Conservation (phyloP, 2,113 vertebrate species). For the Petaurus breviceps region DNA sequence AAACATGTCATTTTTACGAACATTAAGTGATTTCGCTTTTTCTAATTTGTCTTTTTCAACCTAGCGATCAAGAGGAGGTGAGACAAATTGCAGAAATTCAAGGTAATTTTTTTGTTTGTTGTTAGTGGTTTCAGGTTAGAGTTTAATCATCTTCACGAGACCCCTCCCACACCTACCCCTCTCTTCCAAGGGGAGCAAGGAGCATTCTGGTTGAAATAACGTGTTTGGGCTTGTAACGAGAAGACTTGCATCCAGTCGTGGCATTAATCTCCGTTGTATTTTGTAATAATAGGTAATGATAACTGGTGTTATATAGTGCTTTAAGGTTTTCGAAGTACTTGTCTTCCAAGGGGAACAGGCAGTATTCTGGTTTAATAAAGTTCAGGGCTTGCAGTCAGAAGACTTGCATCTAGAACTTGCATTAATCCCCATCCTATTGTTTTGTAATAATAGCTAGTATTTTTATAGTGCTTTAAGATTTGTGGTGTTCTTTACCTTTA, state of each 20-base stretch:
- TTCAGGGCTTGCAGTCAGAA: not conserved
- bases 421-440: not conserved
- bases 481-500: not conserved
- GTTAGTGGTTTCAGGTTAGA: not conserved
- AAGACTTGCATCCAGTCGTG: not conserved
- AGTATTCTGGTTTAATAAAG: not conserved
- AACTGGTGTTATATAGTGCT: not conserved
- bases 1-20: conserved; percentile 9
- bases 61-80: conserved; percentile 49
- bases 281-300: not conserved
- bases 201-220: not conserved
- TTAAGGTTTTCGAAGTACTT: too few relatives aligned
- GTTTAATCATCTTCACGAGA: not conserved
- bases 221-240: not conserved
- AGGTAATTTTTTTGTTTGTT: conserved; percentile 61
- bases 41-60: conserved; percentile 51
- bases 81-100: conserved; percentile 60
- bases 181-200: not conserved
- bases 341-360: not conserved
- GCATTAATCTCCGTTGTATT: not conserved
- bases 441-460: not conserved
- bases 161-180: not conserved
- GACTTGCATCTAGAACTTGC: not conserved
- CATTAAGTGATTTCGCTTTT: not conserved
- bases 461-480: not conserved